Evolutionary conservation across 1,140 invertebrate species (phyloP), one percentile per base, ranked within the genome.

Genomic region (Himalopsyche phryganea): DNA sequence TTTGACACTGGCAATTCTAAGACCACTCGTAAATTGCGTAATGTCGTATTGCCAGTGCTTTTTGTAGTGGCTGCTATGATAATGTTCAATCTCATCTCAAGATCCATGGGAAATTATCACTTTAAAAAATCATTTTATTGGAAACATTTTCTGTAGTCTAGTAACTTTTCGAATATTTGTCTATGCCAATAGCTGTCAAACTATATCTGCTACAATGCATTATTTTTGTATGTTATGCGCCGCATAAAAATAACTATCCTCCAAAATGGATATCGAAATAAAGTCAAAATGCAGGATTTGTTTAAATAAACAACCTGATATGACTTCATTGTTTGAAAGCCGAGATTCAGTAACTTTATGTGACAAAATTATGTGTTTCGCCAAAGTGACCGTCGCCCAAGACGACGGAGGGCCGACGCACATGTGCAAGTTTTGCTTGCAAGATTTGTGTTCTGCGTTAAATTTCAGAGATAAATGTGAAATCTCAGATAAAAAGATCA

Each of bases 401-500:
- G 38, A 44, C 14, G 53, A 55, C 14, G 54, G 54, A 18, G 54
- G 54, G 1, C 54, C 54, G 2, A 49, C 54, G 11, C 45, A 50
- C 13, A 50, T 56, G 23, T 56, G 54, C 18, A n/a, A 32, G n/a
- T n/a, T 32, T 6, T 56, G 54, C 14, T 33, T 50, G 7, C 4
- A 44, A 28, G 54, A 56, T 10, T 20, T 56, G 42, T 48, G 18
- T 9, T 33, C 23, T 11, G 45, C 54, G 13, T 10, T 56, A 36
- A 49, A 56, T 15, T 56, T 56, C 36, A 49, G 38, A 41, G 54
- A 56, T 32, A 56, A 56, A 42, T 56, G 54, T 42, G 54, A 56
- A 56, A 10, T 41, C n/a, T 36, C 36, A 14, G 54, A 56, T 49
- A 48, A 42, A 32, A 48, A 49, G 20, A 56, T 56, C 42, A 40